A percentile compares a stretch with the other conserved stretches of the same genome.
phyloP scores from a whole-genome alignment of 2,888 invertebrate genomes.

The Tenthredo livida region DNA sequence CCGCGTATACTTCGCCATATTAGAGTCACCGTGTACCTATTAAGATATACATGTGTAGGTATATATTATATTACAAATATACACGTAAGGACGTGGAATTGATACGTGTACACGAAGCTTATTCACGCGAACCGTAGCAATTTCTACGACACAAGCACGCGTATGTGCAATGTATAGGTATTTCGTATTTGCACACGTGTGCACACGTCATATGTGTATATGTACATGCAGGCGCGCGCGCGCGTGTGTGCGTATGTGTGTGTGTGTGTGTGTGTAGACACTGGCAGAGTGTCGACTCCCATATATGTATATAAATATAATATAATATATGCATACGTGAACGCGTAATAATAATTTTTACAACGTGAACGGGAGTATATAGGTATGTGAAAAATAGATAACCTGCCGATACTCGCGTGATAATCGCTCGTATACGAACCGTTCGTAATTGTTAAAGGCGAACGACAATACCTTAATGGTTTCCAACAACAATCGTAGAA shows the following conservation, averaged over 20 bases:
- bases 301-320: neutral
- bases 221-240: neutral
- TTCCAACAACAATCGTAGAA: neutral
- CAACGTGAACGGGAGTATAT: neutral
- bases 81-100: slow-evolving; percentile 22
- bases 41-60: too few species aligned
- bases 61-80: too few species aligned
- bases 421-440: neutral
- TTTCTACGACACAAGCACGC: neutral
- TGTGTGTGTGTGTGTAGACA: neutral
- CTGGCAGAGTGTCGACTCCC: neutral
- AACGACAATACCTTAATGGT: neutral
- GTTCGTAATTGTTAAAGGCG: neutral
- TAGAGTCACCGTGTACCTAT: neutral
- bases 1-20: neutral
- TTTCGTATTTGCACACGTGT: neutral
- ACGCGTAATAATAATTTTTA: neutral
- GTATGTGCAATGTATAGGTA: neutral
- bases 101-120: slow-evolving; percentile 39
- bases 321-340: neutral
- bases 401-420: neutral
- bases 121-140: neutral
- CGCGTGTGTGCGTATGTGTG: neutral
- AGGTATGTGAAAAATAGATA: neutral
- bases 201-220: neutral